Evolutionary conservation across 2,888 invertebrate species (phyloP), one percentile per base, ranked within the genome.

Genomic region (Ormia ochracea): DNA sequence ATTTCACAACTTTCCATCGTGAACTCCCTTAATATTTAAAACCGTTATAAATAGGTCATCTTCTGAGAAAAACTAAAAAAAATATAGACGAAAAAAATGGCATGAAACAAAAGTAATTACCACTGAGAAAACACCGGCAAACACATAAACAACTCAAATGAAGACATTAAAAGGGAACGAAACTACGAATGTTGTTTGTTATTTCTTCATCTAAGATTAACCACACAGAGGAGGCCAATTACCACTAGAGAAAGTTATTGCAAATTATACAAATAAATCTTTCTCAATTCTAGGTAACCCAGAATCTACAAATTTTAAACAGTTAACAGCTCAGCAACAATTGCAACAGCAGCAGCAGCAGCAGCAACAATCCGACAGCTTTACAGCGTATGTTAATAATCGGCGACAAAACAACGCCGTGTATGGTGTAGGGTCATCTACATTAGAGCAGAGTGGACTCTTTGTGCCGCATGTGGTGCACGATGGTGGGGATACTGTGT

Each of bases 321-420:
- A 76, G 26, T 12, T 74, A 23, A 41, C 74, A 21, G 36, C 74
- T 0, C 69, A 69, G 19, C 74, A 66, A 31, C 74, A 74, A 50
- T 45, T 74, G 4, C 61, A 59, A 56, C 63, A 73, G 14, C 73
- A 66, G 26, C 74, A 59, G 12, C 65, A 74, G 4, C 65, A 66
- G 31, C 74, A 74, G 41, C 74, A 74, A 26, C 75, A 61, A 12
- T 12, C 43, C 9, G 76, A 80, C 58, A 76, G 80, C 19, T 80
- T 80, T 77, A 75, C 83, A 86, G 89, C 89, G 87, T 90, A 90
- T 83, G 90, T 90, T 79, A 91, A 90, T 82, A 93, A 93, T 84
- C 94, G 92, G 86, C 94, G 93, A 86, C 94, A 94, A 90, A 94
- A 92, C 87, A 94, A 72, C 61, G 76, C 52, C 10, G 70, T 59